Base-by-base conservation (phyloP, 2,888 invertebrate species). In the Cantharis rufa region DNA sequence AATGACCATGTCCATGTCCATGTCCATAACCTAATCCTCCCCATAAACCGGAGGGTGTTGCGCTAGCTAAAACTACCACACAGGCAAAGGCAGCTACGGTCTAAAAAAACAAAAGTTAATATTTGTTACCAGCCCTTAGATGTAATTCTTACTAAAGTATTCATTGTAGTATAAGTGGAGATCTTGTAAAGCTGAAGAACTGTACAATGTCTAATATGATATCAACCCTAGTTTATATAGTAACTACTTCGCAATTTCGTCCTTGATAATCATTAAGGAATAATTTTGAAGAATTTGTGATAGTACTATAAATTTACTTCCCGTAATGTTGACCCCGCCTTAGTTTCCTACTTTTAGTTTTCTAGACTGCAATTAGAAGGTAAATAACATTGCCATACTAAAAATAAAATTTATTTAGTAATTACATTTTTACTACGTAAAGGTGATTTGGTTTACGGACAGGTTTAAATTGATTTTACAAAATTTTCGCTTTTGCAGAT, bases 81-180 rank as follows among this genome's bases (percentile, higher is more conserved):
- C 81, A 81, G 75, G 82, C 82, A 48, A 83, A 79, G 13, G 79
- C 72, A 61, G 78, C 80, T 62, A 81, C 68, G 62, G 80, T 76
- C 83, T 83, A 69, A 81, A 78, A 69, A 16, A 15, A 2, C 18
- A 70, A 32, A 63, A 18, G 4, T 21, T 48, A 69, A 74, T 27
- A 63, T 24, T 24, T n/a, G 10, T 10, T 32, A 32, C 27, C 11
- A 21, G n/a, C 18, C 11, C 61, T 71, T 48, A 3, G 9, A 62
- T 1, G 24, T 61, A 15, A 61, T 72, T 69, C 83, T 82, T 82
- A 83, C 83, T 76, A 83, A 80, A 64, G 81, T 74, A 75, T 83
- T 82, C 84, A 84, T 84, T 74, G 69, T 78, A 15, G 63, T 16
- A 62, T 72, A n/a, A 62, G 24, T 24, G 24, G 76, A 76, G 79